These are phyloP conservation scores for Buphagus erythrorhynchus DNA, from an alignment of 2,797 vertebrate genomes.

Conservation along the genomic window DNA sequence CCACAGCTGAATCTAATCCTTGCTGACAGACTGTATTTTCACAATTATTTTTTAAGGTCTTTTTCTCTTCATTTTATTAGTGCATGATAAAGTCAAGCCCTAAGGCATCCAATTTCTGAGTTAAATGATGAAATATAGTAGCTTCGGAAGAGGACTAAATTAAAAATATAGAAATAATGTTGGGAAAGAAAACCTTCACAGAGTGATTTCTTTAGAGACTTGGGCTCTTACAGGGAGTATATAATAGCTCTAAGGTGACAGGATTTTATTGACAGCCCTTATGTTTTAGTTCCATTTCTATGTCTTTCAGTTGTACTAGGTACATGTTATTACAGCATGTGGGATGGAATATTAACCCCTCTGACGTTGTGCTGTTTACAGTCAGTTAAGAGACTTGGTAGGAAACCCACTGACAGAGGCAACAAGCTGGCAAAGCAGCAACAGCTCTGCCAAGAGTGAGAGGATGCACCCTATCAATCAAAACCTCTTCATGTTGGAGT, in stretches of 20 bases:
- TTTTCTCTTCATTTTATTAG: conserved; percentile 73
- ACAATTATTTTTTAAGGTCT: conserved; percentile 77
- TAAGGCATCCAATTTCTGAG: conserved; percentile 60
- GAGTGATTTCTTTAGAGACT: background rate
- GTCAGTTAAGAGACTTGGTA: background rate
- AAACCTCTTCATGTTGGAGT: background rate
- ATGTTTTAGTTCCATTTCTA: background rate
- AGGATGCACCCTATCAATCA: background rate
- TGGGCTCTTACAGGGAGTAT: background rate
- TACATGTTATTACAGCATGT: background rate
- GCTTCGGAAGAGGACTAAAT: conserved; percentile 41
- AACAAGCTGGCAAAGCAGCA: background rate
- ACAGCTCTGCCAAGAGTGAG: background rate
- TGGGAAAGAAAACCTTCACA: background rate
- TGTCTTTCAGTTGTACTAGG: background rate
- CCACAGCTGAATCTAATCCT: conserved; percentile 66
- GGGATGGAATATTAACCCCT: background rate
- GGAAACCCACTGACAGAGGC: background rate
- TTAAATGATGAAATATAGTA: conserved; percentile 63
- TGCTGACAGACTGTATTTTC: conserved; percentile 61
- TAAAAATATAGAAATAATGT: conserved; percentile 21
- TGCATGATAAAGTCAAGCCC: conserved; percentile 61
- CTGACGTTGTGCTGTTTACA: background rate
- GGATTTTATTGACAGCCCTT: background rate
- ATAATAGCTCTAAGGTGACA: background rate